Conservation (phyloP, 1,140 invertebrate genomes). For the Aleiodes sp. region DNA sequence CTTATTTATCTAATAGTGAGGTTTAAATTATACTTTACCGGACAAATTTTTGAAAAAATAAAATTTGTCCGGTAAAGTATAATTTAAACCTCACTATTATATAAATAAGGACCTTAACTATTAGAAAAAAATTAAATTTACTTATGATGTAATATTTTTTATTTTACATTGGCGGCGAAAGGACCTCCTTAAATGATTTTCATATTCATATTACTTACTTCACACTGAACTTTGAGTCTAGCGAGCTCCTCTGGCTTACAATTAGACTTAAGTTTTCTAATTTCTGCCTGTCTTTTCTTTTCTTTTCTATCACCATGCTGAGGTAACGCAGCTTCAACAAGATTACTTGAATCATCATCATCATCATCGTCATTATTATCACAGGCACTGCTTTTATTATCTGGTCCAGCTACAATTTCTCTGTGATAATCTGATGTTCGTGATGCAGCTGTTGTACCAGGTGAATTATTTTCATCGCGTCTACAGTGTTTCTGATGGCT, state of each 20-base stretch:
- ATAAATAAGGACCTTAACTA: too few relatives aligned
- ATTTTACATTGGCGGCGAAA: too few relatives aligned
- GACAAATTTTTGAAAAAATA: too few relatives aligned
- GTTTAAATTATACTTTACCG: too few relatives aligned
- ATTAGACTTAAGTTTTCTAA: conserved; percentile 79
- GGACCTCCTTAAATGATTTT: too few relatives aligned
- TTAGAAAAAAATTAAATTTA: too few relatives aligned
- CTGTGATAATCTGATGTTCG: conserved; percentile 32
- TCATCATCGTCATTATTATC: conserved; percentile 48
- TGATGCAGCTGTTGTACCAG: conserved; percentile 20
- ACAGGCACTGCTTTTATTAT: conserved; percentile 57
- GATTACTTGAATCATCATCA: conserved; percentile 66
- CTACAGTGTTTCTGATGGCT: conserved; percentile 28
- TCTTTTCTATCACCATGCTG: conserved; percentile 71
- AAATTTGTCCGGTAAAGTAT: too few relatives aligned
- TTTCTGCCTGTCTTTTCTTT: conserved; percentile 69
- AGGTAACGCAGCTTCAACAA: conserved; percentile 76
- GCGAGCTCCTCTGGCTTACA: conserved; percentile 84
- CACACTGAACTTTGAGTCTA: conserved; percentile 76
- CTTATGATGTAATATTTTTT: too few relatives aligned
- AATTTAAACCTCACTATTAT: too few relatives aligned
- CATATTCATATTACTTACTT: conserved; percentile 62
- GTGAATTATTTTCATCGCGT: neutral
- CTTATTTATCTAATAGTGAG: too few relatives aligned
- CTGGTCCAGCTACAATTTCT: conserved; percentile 39